A percentile compares a stretch with the other conserved stretches of the same genome.
phyloP scores from a whole-genome alignment of 1,140 invertebrate genomes.

The Dendrolimus punctatus region DNA sequence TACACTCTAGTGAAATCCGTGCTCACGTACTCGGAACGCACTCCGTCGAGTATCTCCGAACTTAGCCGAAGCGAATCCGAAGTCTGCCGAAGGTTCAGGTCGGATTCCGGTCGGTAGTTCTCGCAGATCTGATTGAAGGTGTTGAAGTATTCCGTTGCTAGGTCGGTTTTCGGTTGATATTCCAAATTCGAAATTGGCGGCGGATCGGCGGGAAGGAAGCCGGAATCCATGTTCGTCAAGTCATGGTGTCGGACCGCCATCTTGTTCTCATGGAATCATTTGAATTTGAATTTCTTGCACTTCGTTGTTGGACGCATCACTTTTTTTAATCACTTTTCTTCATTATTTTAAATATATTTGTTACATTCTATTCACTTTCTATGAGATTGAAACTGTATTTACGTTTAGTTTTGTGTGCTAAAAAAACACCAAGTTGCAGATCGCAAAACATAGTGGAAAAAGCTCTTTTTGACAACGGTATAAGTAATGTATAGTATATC shows the following conservation, averaged over 20 bases:
- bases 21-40: slow-evolving; percentile 43
- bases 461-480: too few species aligned
- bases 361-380: background rate
- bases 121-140: slow-evolving; percentile 63
- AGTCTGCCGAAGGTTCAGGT: slow-evolving; percentile 40
- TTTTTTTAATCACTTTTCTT: slow-evolving; percentile 5
- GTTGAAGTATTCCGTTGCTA: slow-evolving; percentile 60
- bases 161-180: slow-evolving; percentile 43
- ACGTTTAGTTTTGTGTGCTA: too few species aligned
- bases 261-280: slow-evolving; percentile 17
- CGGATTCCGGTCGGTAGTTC: slow-evolving; percentile 44
- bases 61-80: slow-evolving; percentile 48
- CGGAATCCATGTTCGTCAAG: slow-evolving; percentile 40
- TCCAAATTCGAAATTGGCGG: slow-evolving; percentile 33
- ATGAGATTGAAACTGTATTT: background rate
- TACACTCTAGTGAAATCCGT: slow-evolving; percentile 36
- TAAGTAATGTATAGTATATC: too few species aligned
- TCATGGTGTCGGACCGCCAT: slow-evolving; percentile 48
- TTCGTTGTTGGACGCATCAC: slow-evolving; percentile 27
- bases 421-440: too few species aligned
- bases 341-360: background rate
- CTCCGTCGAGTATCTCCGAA: slow-evolving; percentile 52
- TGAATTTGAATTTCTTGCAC: slow-evolving; percentile 41
- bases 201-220: slow-evolving; percentile 51
- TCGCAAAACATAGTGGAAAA: too few species aligned